Evolutionary conservation across 2,888 invertebrate species (phyloP), one percentile per base, ranked within the genome.

Genomic region (Neoascia interrupta): DNA sequence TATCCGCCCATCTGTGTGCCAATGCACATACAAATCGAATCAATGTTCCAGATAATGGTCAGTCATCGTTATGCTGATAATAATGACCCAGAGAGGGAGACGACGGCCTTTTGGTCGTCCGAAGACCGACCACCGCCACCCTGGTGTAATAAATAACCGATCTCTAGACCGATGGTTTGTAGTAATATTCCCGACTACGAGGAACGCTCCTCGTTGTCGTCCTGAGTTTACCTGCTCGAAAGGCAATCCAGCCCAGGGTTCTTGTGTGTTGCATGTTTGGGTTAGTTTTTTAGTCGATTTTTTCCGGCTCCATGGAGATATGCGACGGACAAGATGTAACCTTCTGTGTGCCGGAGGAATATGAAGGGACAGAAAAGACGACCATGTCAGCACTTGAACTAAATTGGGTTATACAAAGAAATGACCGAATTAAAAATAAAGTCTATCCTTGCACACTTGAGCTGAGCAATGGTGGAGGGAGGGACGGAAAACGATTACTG

Each of bases 21-120:
- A 79, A 79, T 79, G 76, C 73, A 66, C 76, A 79, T 66, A 79
- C 76, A 79, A 79, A 79, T 79, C 76, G 76, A 79, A 79, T 79
- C 76, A 73, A 79, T 79, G 76, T 79, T 79, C 73, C 76, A 73
- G 76, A 79, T 79, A 79, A 79, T 79, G 76, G 76, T 73, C 76
- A 79, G 76, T 66, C 76, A 73, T 79, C 76, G 76, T 79, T 79
- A 60, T 79, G 73, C 76, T 73, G 76, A 79, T 79, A 79, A 79
- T 79, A 79, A 79, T 79, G 76, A 79, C 76, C 76, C 76, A 72
- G 54, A 66, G 56, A 34, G 34, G 41, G 31, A 36, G 56, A 18
- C n/a, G n/a, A n/a, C n/a, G n/a, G n/a, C n/a, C n/a, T n/a, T n/a
- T n/a, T n/a, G n/a, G n/a, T n/a, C n/a, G n/a, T n/a, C n/a, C n/a